A percentile compares a stretch with the other conserved stretches of the same genome.
These are phyloP conservation scores for Passer montanus DNA, from an alignment of 2,113 vertebrate genomes.

Conservation along the genomic window DNA sequence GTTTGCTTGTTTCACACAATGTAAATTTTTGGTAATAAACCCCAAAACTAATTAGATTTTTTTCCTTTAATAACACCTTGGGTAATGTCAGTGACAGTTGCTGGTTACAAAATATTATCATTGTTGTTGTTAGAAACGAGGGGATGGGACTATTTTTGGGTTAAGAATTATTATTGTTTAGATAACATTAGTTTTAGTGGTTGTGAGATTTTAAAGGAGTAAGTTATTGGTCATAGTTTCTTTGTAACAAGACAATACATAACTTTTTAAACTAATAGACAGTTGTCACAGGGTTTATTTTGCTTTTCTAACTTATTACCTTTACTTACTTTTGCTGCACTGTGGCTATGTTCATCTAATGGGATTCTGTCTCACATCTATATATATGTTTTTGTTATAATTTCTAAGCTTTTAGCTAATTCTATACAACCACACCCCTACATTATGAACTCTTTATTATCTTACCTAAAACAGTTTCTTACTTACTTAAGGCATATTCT, in stretches of 20 bases:
- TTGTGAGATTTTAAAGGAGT: not conserved
- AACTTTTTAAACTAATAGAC: not conserved
- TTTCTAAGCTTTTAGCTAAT: not conserved
- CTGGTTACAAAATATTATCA: not conserved
- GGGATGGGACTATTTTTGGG: not conserved
- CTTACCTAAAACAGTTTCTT: not conserved
- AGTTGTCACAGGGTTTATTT: not conserved
- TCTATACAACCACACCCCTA: not conserved
- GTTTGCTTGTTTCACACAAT: accelerated
- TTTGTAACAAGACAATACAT: not conserved
- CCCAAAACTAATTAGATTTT: not conserved
- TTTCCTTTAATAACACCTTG: not conserved
- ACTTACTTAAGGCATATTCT: not conserved
- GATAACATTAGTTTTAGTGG: not conserved
- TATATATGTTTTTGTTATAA: not conserved
- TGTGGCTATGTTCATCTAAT: not conserved
- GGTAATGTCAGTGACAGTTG: no score
- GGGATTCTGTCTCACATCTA: not conserved
- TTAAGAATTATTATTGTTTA: not conserved
- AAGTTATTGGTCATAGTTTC: not conserved
- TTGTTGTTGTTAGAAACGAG: not conserved
- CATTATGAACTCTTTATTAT: not conserved
- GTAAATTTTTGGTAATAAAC: not conserved
- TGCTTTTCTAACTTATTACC: not conserved
- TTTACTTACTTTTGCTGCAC: not conserved